These are phyloP conservation scores for Hydrophis major DNA, from an alignment of 2,797 vertebrate species.

Conservation along the genomic window DNA sequence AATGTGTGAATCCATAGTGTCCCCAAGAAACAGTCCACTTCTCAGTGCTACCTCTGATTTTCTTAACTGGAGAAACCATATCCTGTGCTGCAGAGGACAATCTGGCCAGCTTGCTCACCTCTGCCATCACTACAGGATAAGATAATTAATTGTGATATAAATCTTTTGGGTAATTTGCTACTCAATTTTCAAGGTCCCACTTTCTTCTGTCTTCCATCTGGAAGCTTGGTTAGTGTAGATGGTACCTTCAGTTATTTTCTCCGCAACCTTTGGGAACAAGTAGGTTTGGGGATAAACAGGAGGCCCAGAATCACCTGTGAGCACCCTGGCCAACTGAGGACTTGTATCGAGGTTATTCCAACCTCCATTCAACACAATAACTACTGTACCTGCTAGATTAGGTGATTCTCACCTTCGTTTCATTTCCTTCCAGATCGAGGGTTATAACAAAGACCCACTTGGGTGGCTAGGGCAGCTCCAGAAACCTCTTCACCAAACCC, in stretches of 20 bases:
- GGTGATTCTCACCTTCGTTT: not conserved
- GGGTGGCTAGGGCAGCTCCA: not conserved
- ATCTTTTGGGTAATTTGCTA: not conserved
- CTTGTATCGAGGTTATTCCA: not conserved
- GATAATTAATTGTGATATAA: not conserved
- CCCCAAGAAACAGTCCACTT: not conserved
- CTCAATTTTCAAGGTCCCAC: not conserved
- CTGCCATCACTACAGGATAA: not conserved
- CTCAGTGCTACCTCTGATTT: not conserved
- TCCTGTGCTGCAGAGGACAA: not conserved
- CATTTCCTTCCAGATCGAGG: not conserved
- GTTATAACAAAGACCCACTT: not conserved
- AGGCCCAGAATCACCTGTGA: not conserved
- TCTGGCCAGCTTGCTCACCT: not conserved
- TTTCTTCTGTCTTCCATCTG: not conserved
- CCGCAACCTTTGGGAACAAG: not conserved
- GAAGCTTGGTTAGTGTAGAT: not conserved
- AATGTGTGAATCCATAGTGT: not conserved
- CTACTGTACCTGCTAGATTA: not conserved
- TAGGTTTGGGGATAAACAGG: accelerated
- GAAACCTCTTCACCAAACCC: not conserved
- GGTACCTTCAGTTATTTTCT: not conserved
- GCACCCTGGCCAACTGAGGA: not conserved
- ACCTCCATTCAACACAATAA: not conserved
- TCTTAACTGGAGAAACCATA: not conserved